phyloP scores from a whole-genome alignment of 2,113 vertebrate species.

The Lamprologus lemairii region DNA sequence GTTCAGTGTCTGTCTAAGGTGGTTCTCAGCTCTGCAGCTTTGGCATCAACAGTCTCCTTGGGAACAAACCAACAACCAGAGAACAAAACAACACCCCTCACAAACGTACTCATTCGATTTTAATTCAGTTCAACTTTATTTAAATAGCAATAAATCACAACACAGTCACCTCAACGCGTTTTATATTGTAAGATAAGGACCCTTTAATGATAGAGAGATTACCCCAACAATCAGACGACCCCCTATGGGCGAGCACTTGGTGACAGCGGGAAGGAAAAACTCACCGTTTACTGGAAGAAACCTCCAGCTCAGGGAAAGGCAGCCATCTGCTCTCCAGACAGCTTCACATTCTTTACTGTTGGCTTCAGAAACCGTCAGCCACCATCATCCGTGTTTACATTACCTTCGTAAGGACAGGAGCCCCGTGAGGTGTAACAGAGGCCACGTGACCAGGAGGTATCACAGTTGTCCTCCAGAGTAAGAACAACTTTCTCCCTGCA shows the following conservation, averaged over 20 bases:
- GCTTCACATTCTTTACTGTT: background rate
- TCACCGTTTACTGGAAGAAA: background rate
- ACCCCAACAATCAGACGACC: background rate
- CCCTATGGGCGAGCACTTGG: background rate
- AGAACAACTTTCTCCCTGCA: background rate
- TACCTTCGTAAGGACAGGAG: background rate
- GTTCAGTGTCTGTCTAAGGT: background rate
- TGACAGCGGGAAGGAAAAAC: background rate
- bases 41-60: background rate
- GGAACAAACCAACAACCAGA: background rate
- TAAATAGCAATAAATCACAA: background rate
- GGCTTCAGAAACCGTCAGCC: background rate
- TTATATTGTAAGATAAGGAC: background rate
- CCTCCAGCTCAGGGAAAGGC: background rate
- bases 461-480: background rate
- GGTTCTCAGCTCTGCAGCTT: background rate
- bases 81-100: background rate
- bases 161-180: accelerated
- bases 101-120: background rate
- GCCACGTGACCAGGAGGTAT: background rate
- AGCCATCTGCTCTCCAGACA: background rate
- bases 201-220: background rate
- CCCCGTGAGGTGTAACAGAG: background rate
- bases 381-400: background rate
- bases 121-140: background rate